Conservation (phyloP, 2,888 invertebrate species). For the Cataglyphis rosenhaueri region DNA sequence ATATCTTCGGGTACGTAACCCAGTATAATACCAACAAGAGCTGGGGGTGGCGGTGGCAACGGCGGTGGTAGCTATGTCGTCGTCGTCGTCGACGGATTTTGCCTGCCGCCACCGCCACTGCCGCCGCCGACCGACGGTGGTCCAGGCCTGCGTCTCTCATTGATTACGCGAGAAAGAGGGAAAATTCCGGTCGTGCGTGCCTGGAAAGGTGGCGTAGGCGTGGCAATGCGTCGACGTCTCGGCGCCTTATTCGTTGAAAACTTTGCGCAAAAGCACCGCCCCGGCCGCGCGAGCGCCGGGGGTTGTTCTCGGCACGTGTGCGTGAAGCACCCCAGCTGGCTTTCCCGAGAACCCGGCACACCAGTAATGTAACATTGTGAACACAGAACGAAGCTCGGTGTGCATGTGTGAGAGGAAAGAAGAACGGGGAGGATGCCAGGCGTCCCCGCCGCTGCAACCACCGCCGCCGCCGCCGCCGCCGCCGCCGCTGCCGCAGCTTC, state of each 20-base stretch:
- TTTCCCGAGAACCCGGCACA: conserved; percentile 64
- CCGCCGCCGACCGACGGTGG: conserved; percentile 66
- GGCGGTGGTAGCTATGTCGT: conserved; percentile 54
- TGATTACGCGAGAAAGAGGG: conserved; percentile 85
- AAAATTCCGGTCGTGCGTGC: conserved; percentile 80
- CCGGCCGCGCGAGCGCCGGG: conserved; percentile 68
- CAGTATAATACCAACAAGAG: conserved; percentile 70
- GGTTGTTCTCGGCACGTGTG: conserved; percentile 68
- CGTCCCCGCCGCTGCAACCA: conserved; percentile 38
- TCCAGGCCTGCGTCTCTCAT: conserved; percentile 80
- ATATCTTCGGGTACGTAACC: conserved; percentile 68
- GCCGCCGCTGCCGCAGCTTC: conserved; percentile 54
- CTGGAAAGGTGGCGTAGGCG: conserved; percentile 84
- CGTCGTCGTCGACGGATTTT: conserved; percentile 66
- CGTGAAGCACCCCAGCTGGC: conserved; percentile 66
- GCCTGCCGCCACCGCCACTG: conserved; percentile 34
- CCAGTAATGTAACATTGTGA: conserved; percentile 59
- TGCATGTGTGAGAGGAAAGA: conserved; percentile 67
- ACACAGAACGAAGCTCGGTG: conserved; percentile 35
- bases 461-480: conserved; percentile 56
- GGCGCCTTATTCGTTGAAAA: conserved; percentile 86
- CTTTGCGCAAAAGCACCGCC: conserved; percentile 82
- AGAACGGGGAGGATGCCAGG: conserved; percentile 67
- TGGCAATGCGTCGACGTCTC: conserved; percentile 83
- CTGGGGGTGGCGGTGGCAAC: conserved; percentile 59